phyloP scores from a whole-genome alignment of 1,140 invertebrate genomes.

The Diprion similis region DNA sequence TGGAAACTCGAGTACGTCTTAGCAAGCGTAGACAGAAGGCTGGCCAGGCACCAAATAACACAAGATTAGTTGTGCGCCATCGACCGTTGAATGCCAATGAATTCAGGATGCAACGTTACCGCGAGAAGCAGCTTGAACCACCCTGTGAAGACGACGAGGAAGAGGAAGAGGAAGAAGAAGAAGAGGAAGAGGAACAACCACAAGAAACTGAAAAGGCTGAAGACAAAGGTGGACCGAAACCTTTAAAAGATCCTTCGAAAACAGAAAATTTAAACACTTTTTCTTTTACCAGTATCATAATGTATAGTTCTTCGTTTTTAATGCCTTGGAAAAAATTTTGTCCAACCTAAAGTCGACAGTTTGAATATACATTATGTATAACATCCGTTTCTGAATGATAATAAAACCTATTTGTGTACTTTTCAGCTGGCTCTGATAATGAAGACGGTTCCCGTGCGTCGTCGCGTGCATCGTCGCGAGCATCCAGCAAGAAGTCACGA shows the following conservation, averaged over 20 bases:
- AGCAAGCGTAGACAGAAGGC: constrained; percentile 87
- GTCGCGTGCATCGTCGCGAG: constrained; percentile 44
- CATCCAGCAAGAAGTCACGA: constrained; percentile 43
- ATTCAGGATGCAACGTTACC: constrained; percentile 83
- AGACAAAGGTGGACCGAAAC: constrained; percentile 40
- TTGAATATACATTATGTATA: no score
- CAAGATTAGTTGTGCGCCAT: constrained; percentile 89
- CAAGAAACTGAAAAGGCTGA: constrained; percentile 44
- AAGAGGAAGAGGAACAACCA: constrained; percentile 48
- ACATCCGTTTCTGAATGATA: no score
- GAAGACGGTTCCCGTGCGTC: constrained; percentile 45
- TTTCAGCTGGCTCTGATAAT: constrained; percentile 39
- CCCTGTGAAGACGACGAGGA: constrained; percentile 82
- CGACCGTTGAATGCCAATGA: constrained; percentile 86
- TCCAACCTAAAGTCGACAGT: no score
- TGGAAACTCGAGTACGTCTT: constrained; percentile 93
- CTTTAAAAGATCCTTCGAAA: no score
- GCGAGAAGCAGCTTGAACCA: constrained; percentile 89
- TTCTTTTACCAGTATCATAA: no score
- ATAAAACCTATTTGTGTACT: background rate
- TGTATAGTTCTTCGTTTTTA: no score
- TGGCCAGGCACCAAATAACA: constrained; percentile 78
- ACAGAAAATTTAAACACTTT: no score
- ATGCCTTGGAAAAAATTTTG: no score
- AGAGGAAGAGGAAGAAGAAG: constrained; percentile 58